Evolutionary conservation across 37 sponge, comb jelly and placozoan species (phyloP).

Genomic region (Chondrosia reniformis): DNA sequence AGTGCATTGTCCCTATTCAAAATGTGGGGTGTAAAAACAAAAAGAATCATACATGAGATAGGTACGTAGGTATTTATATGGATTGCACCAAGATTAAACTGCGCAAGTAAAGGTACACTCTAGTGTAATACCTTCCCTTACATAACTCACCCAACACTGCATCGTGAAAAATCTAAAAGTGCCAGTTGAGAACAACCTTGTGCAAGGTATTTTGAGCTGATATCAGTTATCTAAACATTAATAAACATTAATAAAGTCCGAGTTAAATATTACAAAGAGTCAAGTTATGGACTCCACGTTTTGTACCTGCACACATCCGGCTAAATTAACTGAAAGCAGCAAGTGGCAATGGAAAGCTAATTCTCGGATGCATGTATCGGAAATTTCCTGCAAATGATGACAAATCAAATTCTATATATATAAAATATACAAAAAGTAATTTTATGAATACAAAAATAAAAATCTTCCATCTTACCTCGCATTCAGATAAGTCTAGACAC

Average conservation of each 20-base stretch:
- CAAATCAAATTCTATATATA: not conserved
- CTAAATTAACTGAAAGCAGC: slow-evolving; percentile 35
- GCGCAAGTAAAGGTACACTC: not conserved
- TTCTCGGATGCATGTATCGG: slow-evolving; percentile 52
- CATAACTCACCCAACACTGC: slow-evolving; percentile 2
- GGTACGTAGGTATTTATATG: slow-evolving; percentile 16
- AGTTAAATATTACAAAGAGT: not conserved
- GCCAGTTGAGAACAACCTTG: slow-evolving; percentile 73
- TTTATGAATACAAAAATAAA: not conserved
- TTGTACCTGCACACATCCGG: slow-evolving; percentile 50
- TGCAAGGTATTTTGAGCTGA: slow-evolving; percentile 57
- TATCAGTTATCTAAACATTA: slow-evolving; percentile 70
- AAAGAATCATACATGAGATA: not conserved
- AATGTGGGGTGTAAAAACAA: not conserved
- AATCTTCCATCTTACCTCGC: slow-evolving; percentile 43
- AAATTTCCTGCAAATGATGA: slow-evolving; percentile 32
- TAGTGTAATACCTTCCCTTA: not conserved
- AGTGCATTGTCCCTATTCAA: slow-evolving; percentile 64
- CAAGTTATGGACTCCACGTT: not conserved
- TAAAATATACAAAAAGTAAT: too few relatives aligned
- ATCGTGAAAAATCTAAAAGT: slow-evolving; percentile 40
- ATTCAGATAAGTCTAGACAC: slow-evolving; percentile 75
- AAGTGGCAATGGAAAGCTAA: slow-evolving; percentile 72
- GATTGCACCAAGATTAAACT: not conserved
- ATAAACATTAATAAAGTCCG: not conserved